Evolutionary conservation across 2,888 invertebrate species (phyloP).

Genomic region (Drosophila meridionalis): DNA sequence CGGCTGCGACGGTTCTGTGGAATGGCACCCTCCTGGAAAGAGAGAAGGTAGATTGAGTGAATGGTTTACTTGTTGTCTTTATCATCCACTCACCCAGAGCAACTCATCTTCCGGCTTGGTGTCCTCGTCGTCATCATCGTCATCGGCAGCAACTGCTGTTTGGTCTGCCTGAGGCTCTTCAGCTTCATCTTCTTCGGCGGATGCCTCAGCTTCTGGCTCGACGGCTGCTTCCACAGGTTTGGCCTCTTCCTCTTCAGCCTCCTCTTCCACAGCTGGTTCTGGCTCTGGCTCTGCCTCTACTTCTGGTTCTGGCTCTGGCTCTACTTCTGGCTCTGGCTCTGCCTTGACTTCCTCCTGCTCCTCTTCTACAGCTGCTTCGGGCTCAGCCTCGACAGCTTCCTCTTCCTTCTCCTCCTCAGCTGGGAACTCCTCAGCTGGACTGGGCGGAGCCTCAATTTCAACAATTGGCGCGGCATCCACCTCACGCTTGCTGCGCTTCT

Average conservation of each 20-base stretch:
- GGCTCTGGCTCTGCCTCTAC: not conserved
- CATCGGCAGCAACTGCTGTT: constrained; percentile 41
- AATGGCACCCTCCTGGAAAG: constrained; percentile 88
- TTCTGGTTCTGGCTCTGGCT: not conserved
- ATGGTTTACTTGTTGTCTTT: rapidly evolving
- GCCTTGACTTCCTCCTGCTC: constrained; percentile 9
- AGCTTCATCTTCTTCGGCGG: constrained; percentile 41
- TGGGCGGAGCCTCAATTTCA: constrained; percentile 46
- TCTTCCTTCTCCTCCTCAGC: constrained; percentile 67
- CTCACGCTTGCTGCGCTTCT: constrained; percentile 84
- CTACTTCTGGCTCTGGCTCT: not conserved
- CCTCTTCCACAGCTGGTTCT: constrained; percentile 16
- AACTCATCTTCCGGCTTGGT: constrained; percentile 88
- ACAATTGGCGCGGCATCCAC: constrained; percentile 77
- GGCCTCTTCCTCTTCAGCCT: constrained; percentile 56
- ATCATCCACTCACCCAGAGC: constrained; percentile 86
- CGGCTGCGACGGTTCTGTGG: constrained; percentile 92
- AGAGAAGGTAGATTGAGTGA: not conserved
- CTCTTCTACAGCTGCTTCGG: constrained; percentile 69
- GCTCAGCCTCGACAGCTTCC: constrained; percentile 66
- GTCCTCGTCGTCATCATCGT: constrained; percentile 83
- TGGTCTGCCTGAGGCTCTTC: constrained; percentile 75
- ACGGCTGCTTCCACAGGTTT: constrained; percentile 49
- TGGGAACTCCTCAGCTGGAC: constrained; percentile 74
- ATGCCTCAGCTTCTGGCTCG: constrained; percentile 66